Percentiles rank a stretch among this genome's conserved stretches.
Conservation (phyloP, 2,113 vertebrate genomes). For the Anser cygnoides region DNA sequence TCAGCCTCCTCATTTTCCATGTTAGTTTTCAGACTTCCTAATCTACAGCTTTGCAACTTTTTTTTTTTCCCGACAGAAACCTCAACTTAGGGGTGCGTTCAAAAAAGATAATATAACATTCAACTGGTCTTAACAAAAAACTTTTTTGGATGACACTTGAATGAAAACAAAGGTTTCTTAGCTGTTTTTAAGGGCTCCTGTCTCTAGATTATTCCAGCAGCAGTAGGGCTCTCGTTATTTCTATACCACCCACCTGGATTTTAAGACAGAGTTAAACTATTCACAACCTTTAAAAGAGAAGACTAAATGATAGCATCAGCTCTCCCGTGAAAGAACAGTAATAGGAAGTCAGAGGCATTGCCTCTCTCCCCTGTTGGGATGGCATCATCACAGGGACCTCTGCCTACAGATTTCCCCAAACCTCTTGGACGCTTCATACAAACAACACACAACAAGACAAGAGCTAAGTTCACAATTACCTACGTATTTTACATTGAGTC, state of each 20-base stretch:
- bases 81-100: background rate
- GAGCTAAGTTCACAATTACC: background rate
- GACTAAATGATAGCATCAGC: background rate
- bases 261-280: background rate
- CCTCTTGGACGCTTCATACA: background rate
- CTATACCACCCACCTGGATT: background rate
- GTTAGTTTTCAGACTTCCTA: conserved; percentile 15
- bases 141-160: conserved; percentile 16
- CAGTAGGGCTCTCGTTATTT: background rate
- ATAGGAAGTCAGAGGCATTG: background rate
- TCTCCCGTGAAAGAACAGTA: background rate
- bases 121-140: background rate
- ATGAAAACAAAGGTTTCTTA: background rate
- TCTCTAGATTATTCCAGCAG: background rate
- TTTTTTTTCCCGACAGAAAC: background rate
- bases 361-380: too few species aligned
- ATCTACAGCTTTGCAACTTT: background rate
- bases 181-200: background rate
- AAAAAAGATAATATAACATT: background rate
- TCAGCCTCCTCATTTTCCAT: background rate
- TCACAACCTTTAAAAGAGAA: background rate
- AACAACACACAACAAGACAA: background rate
- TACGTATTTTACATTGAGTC: background rate
- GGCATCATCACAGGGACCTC: too few species aligned
- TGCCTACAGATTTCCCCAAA: background rate